These are phyloP conservation scores for Microtus richardsoni DNA, from an alignment of 2,113 vertebrate species.

Conservation along the genomic window DNA sequence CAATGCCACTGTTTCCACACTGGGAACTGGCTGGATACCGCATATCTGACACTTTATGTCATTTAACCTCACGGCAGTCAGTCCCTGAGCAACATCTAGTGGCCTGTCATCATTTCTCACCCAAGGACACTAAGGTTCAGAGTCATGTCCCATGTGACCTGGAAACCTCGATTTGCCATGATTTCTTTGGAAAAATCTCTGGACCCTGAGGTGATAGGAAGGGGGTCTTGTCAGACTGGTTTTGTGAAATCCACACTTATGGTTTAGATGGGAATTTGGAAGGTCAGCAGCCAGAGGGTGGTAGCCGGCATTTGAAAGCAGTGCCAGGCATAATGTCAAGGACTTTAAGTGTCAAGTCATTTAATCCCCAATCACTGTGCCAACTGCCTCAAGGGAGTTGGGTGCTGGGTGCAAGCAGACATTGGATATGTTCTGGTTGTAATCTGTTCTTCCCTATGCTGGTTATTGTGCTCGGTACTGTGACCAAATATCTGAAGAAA, in stretches of 20 bases:
- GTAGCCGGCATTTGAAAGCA: not conserved
- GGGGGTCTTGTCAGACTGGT: not conserved
- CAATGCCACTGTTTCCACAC: not conserved
- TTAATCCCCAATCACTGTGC: not conserved
- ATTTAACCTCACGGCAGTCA: no score
- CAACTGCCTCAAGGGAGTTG: not conserved
- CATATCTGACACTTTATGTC: no score
- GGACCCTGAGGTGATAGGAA: not conserved
- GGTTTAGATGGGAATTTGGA: not conserved
- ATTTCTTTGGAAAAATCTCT: not conserved
- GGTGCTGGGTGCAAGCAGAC: not conserved
- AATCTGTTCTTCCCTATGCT: not conserved
- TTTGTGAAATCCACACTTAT: not conserved
- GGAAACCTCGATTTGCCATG: not conserved
- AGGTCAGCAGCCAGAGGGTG: not conserved
- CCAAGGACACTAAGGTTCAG: not conserved
- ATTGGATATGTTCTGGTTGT: not conserved
- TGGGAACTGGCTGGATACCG: not conserved
- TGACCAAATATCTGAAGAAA: not conserved
- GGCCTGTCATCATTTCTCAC: not conserved
- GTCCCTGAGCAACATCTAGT: not conserved
- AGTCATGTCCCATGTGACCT: not conserved
- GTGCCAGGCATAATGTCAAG: rapidly evolving
- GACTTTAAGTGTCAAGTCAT: not conserved
- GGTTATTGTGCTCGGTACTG: not conserved